phyloP scores from a whole-genome alignment of 2,797 vertebrate species.

The Ciconia nigra region DNA sequence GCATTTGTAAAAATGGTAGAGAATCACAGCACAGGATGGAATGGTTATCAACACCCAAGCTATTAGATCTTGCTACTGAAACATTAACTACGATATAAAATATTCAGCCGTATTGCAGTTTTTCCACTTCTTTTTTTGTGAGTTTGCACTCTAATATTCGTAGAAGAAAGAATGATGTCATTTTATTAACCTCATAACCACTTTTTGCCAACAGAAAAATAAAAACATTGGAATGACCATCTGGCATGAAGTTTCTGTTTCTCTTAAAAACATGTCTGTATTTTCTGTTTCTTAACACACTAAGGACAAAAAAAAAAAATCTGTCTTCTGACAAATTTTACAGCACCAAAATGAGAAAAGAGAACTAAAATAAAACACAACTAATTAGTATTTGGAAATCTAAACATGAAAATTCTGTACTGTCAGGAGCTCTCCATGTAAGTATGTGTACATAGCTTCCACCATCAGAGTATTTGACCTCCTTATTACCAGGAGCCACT shows the following conservation, averaged over 20 bases:
- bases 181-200: conserved; percentile 34
- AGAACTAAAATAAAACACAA: not conserved
- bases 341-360: not conserved
- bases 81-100: not conserved
- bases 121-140: not conserved
- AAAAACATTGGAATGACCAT: conserved; percentile 36
- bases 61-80: not conserved
- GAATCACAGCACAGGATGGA: not conserved
- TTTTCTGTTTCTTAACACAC: conserved; percentile 16
- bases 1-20: not conserved
- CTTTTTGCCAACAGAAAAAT: conserved; percentile 12
- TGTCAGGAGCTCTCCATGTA: not conserved
- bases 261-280: conserved; percentile 31
- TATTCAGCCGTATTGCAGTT: not conserved
- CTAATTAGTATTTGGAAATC: not conserved
- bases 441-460: not conserved
- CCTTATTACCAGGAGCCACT: not conserved
- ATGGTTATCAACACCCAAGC: not conserved
- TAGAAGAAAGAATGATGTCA: conserved; percentile 6
- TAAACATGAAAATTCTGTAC: not conserved
- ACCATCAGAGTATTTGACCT: not conserved
- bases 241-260: conserved; percentile 18
- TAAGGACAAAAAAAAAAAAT: not conserved
- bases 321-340: not conserved
- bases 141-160: not conserved